These are phyloP conservation scores for Aphaenogaster ashmeadi DNA, from an alignment of 1,140 invertebrate genomes.

Conservation along the genomic window DNA sequence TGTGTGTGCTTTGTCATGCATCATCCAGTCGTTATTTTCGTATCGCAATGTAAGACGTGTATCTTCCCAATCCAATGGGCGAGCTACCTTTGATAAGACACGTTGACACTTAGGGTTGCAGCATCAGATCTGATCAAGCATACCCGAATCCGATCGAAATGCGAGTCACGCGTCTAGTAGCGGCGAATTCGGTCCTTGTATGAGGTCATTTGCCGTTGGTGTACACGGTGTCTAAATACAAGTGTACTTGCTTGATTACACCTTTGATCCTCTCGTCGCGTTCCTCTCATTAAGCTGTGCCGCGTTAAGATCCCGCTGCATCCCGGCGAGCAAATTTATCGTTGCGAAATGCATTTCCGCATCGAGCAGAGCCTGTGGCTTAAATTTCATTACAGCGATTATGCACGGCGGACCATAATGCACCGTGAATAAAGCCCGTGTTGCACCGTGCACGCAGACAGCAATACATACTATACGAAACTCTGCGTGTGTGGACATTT, in stretches of 20 bases:
- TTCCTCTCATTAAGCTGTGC: conserved; percentile 31
- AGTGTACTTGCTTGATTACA: conserved; percentile 33
- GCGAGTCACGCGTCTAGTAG: conserved; percentile 7
- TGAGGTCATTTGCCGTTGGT: conserved; percentile 3
- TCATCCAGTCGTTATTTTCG: background rate
- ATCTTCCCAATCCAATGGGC: background rate
- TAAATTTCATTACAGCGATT: conserved; percentile 81
- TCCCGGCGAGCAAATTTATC: conserved; percentile 48
- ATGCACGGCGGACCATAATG: conserved; percentile 73
- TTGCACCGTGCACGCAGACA: conserved; percentile 16
- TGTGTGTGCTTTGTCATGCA: background rate
- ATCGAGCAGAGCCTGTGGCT: conserved; percentile 48
- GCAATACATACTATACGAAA: background rate
- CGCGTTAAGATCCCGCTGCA: conserved; percentile 37
- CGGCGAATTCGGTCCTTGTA: conserved; percentile 16
- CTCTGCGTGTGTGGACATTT: background rate
- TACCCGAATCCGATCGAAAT: conserved; percentile 47
- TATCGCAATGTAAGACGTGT: background rate
- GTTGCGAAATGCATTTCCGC: conserved; percentile 57
- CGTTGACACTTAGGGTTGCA: conserved; percentile 23
- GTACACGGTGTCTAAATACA: conserved; percentile 36
- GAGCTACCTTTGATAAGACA: conserved; percentile 9
- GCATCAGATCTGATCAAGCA: background rate
- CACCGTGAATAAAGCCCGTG: conserved; percentile 59
- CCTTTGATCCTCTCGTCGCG: conserved; percentile 45